Evolutionary conservation across 2,888 invertebrate species (phyloP).

Genomic region (Agriopis aurantiaria): DNA sequence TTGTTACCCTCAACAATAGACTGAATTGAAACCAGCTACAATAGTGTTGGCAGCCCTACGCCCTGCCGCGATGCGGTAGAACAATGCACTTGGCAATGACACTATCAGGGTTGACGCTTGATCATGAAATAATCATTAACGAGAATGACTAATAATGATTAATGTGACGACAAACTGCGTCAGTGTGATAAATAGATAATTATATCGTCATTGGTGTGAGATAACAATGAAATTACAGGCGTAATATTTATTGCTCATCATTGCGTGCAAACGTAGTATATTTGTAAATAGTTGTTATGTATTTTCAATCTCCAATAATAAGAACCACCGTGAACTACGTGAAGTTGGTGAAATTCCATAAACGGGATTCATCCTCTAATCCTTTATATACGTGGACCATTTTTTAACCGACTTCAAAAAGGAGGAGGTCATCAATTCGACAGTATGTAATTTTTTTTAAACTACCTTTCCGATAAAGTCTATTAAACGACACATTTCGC

Average conservation of each 20-base stretch:
- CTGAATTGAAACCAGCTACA: conserved; percentile 66
- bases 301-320: too few species aligned
- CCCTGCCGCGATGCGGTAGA: conserved; percentile 59
- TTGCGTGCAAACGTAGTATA: background rate
- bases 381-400: too few species aligned
- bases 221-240: conserved; percentile 18
- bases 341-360: background rate
- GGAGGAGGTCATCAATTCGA: too few species aligned
- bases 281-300: too few species aligned
- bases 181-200: background rate
- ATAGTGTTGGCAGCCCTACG: conserved; percentile 66
- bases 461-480: too few species aligned
- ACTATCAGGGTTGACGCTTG: conserved; percentile 57
- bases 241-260: background rate
- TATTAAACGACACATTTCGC: too few species aligned
- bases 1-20: conserved; percentile 56
- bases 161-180: conserved; percentile 34
- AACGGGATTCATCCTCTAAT: too few species aligned
- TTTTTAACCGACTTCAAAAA: too few species aligned
- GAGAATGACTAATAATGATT: conserved; percentile 47
- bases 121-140: conserved; percentile 49
- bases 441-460: too few species aligned
- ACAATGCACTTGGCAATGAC: conserved; percentile 80
- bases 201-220: conserved; percentile 4
- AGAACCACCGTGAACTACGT: too few species aligned